Evolutionary conservation across 2,888 invertebrate genomes (phyloP), one percentile per base, ranked within the genome.

Genomic region (Tenthredo distinguenda): DNA sequence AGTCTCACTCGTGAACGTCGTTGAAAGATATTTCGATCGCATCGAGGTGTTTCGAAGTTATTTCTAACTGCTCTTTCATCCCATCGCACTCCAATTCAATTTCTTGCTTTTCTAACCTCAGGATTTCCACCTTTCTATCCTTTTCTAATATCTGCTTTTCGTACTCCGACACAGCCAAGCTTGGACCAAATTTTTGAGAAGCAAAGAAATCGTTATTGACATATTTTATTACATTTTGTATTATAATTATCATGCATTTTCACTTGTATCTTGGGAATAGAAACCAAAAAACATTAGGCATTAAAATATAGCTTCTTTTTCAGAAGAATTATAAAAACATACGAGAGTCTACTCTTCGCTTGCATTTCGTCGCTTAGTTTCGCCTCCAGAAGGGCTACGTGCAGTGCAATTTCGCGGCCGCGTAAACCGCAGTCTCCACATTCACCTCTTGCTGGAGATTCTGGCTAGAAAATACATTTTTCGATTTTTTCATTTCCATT

Each of bases 101-200:
- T 15, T 79, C 79, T 18, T 47, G 68, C 18, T 81, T 86, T 26
- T 84, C 86, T 15, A 55, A 34, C 34, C 65, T 84, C 71, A 86
- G 58, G 43, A 81, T 34, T 72, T 86, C 86, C 18, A 86, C 12
- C 68, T 84, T 62, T 37, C 76, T 68, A 6, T 85, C 84, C n/a
- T 86, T 86, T 18, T 85, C 84, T 18, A 58, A 62, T 12, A 81
- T 84, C 31, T 77, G 86, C 62, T 85, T 86, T 34, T 87, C 86
- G 55, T 72, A 84, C 40, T 84, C 84, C 26, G 83, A 21, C 71
- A 86, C 26, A 31, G 81, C 58, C 40, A 37, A 81, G n/a, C 81
- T 81, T 62, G n/a, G 58, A 18, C 31, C 15, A 77, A 77, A 55
- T 72, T 18, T 37, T 37, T 9, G 0, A 37, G 10, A 37, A 37